These are phyloP conservation scores for Bubalus kerabau DNA, from an alignment of 2,113 vertebrate genomes.

Conservation along the genomic window DNA sequence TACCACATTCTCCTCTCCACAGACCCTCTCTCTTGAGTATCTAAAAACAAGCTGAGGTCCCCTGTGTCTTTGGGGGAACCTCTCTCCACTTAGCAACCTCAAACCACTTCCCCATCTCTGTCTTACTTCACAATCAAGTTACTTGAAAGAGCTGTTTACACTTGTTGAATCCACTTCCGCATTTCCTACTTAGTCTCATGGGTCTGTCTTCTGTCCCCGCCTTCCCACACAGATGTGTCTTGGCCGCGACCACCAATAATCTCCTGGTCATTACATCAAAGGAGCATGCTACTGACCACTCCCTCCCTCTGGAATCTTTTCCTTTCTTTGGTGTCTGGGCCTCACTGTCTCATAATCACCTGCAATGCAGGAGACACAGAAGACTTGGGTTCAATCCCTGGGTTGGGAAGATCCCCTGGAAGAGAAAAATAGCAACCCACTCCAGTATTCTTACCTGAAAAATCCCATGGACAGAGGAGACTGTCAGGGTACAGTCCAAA, in stretches of 20 bases:
- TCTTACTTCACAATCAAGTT: neutral
- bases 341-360: neutral
- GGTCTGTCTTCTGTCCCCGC: neutral
- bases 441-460: neutral
- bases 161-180: neutral
- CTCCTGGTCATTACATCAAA: neutral
- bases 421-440: neutral
- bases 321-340: neutral
- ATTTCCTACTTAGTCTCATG: neutral
- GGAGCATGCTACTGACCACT: neutral
- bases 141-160: neutral
- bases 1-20: neutral
- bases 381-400: neutral
- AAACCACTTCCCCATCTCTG: conserved; percentile 29
- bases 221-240: neutral
- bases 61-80: neutral
- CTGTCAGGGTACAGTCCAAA: neutral
- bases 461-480: neutral
- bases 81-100: neutral
- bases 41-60: neutral
- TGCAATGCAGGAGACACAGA: neutral
- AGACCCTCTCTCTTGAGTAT: neutral
- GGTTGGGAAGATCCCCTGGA: neutral
- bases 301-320: neutral
- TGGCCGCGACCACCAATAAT: neutral